Evolutionary conservation across 2,797 vertebrate species (phyloP), one percentile per base, ranked within the genome.

Genomic region (Acanthurus leucopareius): DNA sequence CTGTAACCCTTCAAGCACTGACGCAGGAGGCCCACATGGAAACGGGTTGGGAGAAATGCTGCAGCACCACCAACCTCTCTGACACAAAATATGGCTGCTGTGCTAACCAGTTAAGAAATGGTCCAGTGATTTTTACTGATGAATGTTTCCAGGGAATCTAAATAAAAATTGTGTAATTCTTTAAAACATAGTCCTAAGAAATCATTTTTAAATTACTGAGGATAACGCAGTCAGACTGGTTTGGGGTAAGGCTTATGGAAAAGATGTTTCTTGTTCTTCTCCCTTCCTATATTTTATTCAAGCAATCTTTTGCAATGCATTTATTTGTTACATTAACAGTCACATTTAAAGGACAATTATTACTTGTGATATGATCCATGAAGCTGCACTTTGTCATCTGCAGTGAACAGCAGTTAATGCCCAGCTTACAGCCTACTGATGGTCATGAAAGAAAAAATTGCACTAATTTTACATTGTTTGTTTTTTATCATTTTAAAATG

Each of bases 1-100:
- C 53, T 45, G 64, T 58, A 67, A 85, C 77, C 73, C 64, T 70
- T 78, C 40, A 56, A 83, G 49, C 70, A 11, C 72, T 62, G 51
- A 61, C 52, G 69, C 61, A 48, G 71, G 64, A 71, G 38, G 42
- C 60, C 73, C 44, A 66, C 61, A 52, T 49, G 67, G 73, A 32
- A 48, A 45, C 47, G 68, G 71, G 70, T 75, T 78, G 62, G 60
- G 11, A 51, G 54, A 69, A 59, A 10, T 54, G 67, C 86, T 79
- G 66, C 80, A 69, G 63, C 70, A 44, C 67, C 45, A 15, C 44
- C 13, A 25, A 58, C 51, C 56, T 49, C 48, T 69, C 19, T 47
- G 19, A 38, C 74, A 53, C 52, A 6, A 57, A 83, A 32, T 32
- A 52, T 53, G 40, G 28, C 15, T 53, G 32, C 10, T 69, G 65